These are phyloP conservation scores for Chloropsis cyanopogon DNA, from an alignment of 2,113 vertebrate species.

Conservation along the genomic window DNA sequence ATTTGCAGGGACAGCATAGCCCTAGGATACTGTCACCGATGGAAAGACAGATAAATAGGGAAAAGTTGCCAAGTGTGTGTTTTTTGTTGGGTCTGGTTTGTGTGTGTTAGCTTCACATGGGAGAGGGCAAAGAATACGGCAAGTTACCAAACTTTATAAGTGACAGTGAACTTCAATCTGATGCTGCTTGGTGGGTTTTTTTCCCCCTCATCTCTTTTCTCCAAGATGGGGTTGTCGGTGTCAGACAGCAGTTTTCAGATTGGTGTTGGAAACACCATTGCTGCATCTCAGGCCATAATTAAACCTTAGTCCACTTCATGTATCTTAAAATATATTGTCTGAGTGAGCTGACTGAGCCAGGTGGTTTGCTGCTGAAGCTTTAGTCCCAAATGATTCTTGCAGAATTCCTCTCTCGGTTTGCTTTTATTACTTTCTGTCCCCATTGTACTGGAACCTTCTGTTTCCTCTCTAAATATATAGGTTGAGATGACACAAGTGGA, in stretches of 20 bases:
- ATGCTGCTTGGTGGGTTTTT: neutral
- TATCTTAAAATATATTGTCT: neutral
- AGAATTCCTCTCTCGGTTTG: neutral
- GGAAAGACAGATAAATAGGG: neutral
- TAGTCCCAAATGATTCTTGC: neutral
- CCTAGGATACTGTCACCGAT: too few relatives aligned
- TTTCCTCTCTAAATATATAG: neutral
- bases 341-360: neutral
- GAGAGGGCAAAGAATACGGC: neutral
- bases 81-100: neutral
- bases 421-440: neutral
- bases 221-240: neutral
- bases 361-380: neutral
- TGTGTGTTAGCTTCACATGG: neutral
- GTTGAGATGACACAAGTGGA: neutral
- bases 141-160: neutral
- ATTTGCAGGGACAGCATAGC: accelerated
- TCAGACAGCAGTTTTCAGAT: neutral
- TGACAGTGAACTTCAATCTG: neutral
- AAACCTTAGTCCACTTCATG: neutral
- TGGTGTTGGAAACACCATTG: neutral
- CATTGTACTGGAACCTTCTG: neutral
- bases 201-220: accelerated
- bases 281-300: neutral
- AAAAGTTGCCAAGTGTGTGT: accelerated